Evolutionary conservation across 2,888 invertebrate genomes (phyloP).

Genomic region (Standfussiana lucernea): DNA sequence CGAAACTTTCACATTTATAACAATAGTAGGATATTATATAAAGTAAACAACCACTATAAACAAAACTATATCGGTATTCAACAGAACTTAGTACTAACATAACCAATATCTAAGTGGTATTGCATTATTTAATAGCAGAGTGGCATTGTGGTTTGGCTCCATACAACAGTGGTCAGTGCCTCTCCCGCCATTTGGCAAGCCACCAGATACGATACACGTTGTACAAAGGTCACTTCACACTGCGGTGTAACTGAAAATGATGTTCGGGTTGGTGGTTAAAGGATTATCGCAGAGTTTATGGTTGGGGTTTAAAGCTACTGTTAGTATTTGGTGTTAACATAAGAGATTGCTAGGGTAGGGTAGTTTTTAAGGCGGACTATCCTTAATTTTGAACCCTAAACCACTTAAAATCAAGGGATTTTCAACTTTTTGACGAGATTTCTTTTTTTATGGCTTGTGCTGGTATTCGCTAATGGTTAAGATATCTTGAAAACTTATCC

Average conservation of each 20-base stretch:
- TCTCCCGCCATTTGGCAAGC: constrained; percentile 56
- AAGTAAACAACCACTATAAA: background rate
- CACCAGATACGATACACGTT: constrained; percentile 51
- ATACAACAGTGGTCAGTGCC: constrained; percentile 41
- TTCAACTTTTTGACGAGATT: background rate
- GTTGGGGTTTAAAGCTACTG: background rate
- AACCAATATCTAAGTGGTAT: constrained; percentile 24
- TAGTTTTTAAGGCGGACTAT: background rate
- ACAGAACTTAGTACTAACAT: background rate
- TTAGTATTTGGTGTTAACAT: background rate
- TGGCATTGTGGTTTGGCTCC: constrained; percentile 53
- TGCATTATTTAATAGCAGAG: constrained; percentile 43
- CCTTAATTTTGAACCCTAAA: too few species aligned
- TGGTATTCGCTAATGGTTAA: background rate
- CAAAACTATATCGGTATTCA: constrained; percentile 19
- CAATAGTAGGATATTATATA: background rate
- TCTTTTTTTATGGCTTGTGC: background rate
- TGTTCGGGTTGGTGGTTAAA: constrained; percentile 7
- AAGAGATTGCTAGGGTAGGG: too few species aligned
- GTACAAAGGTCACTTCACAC: constrained; percentile 48
- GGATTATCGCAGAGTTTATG: constrained; percentile 23
- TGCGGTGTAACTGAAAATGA: constrained; percentile 48
- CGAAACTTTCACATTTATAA: background rate
- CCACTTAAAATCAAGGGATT: background rate
- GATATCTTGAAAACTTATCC: background rate